Conservation (phyloP, 2,888 invertebrate genomes). For the Aricia artaxerxes region DNA sequence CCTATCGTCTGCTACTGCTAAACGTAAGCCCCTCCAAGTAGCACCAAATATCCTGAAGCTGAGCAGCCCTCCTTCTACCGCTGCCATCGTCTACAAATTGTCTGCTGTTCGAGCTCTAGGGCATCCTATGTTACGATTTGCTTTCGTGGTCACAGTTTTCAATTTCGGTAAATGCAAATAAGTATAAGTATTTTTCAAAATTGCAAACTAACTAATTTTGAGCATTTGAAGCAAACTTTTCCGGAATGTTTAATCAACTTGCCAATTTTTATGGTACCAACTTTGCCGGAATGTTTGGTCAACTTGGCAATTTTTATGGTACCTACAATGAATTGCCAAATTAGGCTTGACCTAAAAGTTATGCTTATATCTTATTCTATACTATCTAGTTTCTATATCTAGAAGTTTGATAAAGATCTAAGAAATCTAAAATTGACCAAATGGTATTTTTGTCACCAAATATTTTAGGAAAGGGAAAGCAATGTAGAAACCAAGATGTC, state of each 20-base stretch:
- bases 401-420: neutral
- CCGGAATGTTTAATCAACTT: no score
- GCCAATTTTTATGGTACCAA: no score
- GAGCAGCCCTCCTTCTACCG: neutral
- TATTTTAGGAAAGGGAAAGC: conserved; percentile 23
- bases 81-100: neutral
- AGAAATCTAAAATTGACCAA: neutral
- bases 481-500: conserved; percentile 8
- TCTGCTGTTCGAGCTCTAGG: neutral
- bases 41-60: neutral
- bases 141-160: neutral
- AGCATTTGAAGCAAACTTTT: neutral
- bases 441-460: neutral
- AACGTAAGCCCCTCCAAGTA: no score
- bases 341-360: neutral
- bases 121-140: neutral
- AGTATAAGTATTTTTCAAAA: neutral
- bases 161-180: neutral
- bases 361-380: neutral
- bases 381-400: neutral
- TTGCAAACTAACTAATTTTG: neutral
- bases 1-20: no score
- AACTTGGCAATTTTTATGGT: no score
- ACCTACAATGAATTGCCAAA: no score
- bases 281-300: no score